Base-by-base conservation (phyloP, 92 coral and sea anemone genomes). In the Bergia puertoricense region DNA sequence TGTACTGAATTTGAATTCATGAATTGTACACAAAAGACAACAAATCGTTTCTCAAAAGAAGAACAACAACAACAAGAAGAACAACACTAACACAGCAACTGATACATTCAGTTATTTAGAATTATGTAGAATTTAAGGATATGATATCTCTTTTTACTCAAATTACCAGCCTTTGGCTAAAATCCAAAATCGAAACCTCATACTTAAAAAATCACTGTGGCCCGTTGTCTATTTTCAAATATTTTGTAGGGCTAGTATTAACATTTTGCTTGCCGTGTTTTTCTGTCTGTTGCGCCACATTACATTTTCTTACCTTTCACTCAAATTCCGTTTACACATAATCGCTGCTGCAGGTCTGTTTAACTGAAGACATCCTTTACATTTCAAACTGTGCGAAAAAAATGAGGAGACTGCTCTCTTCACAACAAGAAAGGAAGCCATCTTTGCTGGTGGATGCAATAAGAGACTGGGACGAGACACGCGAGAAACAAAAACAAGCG, bases 371-470 rank as follows among this genome's bases (percentile, higher is more conserved):
- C 81, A 77, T 42, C 59, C 59, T 20, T 16, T 77, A 77, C 14
- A 15, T 77, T 45, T 77, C 14, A 43, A 42, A 77, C 59, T 77
- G 81, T 77, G 81, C 51, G 30, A 1, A 41, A 77, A 44, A 43
- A 22, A 13, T 14, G 81, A 77, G 10, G 81, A 77, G 3, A 77
- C 56, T 22, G 15, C 81, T 5, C 81, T 77, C 57, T 45, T 77
- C 38, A 77, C 59, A 44, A 77, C 57, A 77, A 16, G 54, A 41
- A 42, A 43, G 10, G 81, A 15, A 77, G 81, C 81, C 81, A 77
- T 77, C 81, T 77, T 77, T 38, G 36, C 22, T 44, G 20, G 0
- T 18, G 69, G 16, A 62, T 62, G 0, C 30, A 7, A 0, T 62
- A 6, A 3, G 69, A 54, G 69, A 20, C 69, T 62, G 69, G 69